Conservation (phyloP, 1,140 invertebrate species). For the Drosophila pectinifera region DNA sequence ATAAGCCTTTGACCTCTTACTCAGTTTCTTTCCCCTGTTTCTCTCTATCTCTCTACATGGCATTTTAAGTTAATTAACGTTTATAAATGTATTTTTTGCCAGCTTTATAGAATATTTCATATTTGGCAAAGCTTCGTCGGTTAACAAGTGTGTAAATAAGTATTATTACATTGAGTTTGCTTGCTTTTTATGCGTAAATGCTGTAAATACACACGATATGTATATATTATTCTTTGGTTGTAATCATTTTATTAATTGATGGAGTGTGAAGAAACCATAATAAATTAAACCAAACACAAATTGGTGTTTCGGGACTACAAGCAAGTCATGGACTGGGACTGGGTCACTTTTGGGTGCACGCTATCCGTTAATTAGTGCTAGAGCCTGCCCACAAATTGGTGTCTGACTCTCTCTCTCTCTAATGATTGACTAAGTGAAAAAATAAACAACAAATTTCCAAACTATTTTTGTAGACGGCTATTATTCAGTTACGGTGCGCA, state of each 20-base stretch:
- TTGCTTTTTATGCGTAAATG: slow-evolving; percentile 74
- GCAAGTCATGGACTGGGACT: slow-evolving; percentile 68
- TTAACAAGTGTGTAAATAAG: slow-evolving; percentile 30
- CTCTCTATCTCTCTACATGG: slow-evolving; percentile 34
- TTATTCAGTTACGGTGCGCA: slow-evolving; percentile 78
- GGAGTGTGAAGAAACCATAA: slow-evolving; percentile 30
- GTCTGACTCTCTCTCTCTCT: background rate
- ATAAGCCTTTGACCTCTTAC: slow-evolving; percentile 29
- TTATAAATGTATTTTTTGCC: slow-evolving; percentile 28
- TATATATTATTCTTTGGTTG: slow-evolving; percentile 52
- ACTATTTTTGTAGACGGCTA: slow-evolving; percentile 77
- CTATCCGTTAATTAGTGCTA: slow-evolving; percentile 49
- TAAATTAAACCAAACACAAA: slow-evolving; percentile 30
- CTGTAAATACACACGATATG: slow-evolving; percentile 72
- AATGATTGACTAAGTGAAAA: slow-evolving; percentile 39
- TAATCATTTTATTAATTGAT: slow-evolving; percentile 48
- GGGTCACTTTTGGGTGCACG: slow-evolving; percentile 55
- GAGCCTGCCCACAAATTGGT: slow-evolving; percentile 20
- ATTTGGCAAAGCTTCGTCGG: slow-evolving; percentile 31
- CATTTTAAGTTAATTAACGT: slow-evolving; percentile 36
- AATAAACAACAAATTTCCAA: slow-evolving; percentile 56
- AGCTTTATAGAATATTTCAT: slow-evolving; percentile 39
- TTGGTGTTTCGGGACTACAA: slow-evolving; percentile 64
- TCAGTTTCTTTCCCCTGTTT: slow-evolving; percentile 41
- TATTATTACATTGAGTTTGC: slow-evolving; percentile 41